Evolutionary conservation across 2,113 vertebrate species (phyloP), one percentile per base, ranked within the genome.

Genomic region (Rhinolophus ferrumequinum): DNA sequence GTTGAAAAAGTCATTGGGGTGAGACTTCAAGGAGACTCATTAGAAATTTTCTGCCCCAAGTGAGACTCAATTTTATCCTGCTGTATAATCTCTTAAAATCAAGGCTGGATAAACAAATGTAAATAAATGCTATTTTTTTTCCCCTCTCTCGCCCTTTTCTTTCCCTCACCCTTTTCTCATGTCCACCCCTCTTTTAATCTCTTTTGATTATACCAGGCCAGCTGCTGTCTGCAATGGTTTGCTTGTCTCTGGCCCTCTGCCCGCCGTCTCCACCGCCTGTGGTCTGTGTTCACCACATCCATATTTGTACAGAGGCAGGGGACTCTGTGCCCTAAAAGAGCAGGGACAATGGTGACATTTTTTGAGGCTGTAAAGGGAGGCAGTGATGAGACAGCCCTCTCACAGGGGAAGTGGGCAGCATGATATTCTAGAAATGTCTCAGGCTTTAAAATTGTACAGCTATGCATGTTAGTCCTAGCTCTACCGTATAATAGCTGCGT

Each of bases 1-100:
- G 80, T 94, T 90, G 83, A 84, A 93, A 97, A 92, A 87, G 80
- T 75, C 90, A 83, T 69, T 8, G 24, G 76, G 47, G 50, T 58
- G 81, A 93, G 60, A 72, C 50, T 94, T 96, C 73, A 92, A 96
- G 67, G 67, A 77, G 35, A 77, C 60, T 72, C 6, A 7, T 41
- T 83, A 58, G 85, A 93, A 90, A 82, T 35, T n/a, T 50, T 16
- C 22, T 38, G 67, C 24, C 73, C 88, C 54, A 50, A 33, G 28
- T 56, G 21, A 75, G 64, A 54, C 47, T 70, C 8, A 8, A 6
- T 72, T 70, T 76, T 72, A 67, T 81, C 85, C 70, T 86, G 24
- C 38, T 60, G 30, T 22, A 3, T 35, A 3, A 52, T 84, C 47
- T 52, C 85, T 88, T 75, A 81, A 88, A 70, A 69, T 64, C 88